phyloP scores from a whole-genome alignment of 2,797 vertebrate species.

The Macropodus opercularis region DNA sequence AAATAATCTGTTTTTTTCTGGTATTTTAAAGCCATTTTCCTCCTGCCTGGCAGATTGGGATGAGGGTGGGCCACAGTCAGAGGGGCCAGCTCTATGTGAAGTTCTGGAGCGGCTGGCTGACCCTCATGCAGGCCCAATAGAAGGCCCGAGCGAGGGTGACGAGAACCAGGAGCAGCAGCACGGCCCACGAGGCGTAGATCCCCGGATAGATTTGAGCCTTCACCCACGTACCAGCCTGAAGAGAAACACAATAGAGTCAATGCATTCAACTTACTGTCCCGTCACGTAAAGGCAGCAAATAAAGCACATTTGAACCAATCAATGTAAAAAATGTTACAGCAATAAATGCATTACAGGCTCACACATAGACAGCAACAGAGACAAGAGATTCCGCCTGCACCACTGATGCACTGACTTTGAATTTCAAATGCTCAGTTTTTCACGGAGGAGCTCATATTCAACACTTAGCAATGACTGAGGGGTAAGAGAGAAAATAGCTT shows the following conservation, averaged over 20 bases:
- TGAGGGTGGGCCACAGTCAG: slow-evolving; percentile 20
- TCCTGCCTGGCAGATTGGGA: slow-evolving; percentile 38
- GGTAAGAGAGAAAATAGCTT: slow-evolving; percentile 33
- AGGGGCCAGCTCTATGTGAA: slow-evolving; percentile 82
- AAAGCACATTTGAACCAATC: too few species aligned
- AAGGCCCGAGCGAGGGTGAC: slow-evolving; percentile 88
- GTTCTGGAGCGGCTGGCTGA: slow-evolving; percentile 93
- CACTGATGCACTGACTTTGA: neutral
- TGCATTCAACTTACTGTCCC: too few species aligned
- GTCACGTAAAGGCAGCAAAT: too few species aligned
- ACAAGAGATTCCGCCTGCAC: slow-evolving; percentile 19
- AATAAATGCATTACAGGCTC: neutral
- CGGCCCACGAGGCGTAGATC: slow-evolving; percentile 91
- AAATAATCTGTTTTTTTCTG: slow-evolving; percentile 64
- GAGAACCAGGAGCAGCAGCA: slow-evolving; percentile 86
- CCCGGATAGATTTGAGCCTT: slow-evolving; percentile 85
- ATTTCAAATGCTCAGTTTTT: neutral
- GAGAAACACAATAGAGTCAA: too few species aligned
- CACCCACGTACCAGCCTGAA: slow-evolving; percentile 88
- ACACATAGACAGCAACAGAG: neutral
- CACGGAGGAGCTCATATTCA: slow-evolving; percentile 15
- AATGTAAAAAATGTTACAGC: neutral
- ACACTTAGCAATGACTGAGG: slow-evolving; percentile 23
- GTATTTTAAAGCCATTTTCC: slow-evolving; percentile 60
- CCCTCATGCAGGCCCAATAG: slow-evolving; percentile 94